phyloP scores from a whole-genome alignment of 2,888 invertebrate genomes.

The Hyppa rectilinea region DNA sequence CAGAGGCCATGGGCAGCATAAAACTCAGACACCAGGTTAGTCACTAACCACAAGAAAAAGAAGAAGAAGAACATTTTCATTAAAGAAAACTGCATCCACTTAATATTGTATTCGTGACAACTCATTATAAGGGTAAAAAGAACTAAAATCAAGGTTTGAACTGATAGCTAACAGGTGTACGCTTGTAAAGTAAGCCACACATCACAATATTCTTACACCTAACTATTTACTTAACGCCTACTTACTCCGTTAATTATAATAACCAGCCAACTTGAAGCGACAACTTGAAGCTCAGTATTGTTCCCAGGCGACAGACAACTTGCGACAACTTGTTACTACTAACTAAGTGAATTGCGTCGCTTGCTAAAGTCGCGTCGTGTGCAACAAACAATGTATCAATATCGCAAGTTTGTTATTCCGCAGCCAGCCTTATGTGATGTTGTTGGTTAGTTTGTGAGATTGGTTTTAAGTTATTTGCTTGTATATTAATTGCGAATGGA shows the following conservation, averaged over 20 bases:
- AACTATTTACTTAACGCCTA: constrained; percentile 33
- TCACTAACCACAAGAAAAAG: no score
- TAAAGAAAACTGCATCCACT: no score
- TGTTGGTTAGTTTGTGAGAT: constrained; percentile 15
- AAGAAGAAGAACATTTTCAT: no score
- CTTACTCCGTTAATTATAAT: constrained; percentile 50
- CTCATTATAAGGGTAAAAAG: no score
- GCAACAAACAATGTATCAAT: constrained; percentile 54
- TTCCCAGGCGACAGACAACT: constrained; percentile 47
- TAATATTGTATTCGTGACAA: no score
- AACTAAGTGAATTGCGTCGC: constrained; percentile 55
- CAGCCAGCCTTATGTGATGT: constrained; percentile 41
- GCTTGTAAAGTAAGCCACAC: no score
- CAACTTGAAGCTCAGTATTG: constrained; percentile 39
- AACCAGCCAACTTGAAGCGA: constrained; percentile 21
- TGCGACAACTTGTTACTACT: constrained; percentile 53
- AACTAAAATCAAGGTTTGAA: no score
- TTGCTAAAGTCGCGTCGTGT: constrained; percentile 35
- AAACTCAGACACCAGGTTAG: no score
- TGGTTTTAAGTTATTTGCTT: not conserved
- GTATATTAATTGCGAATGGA: not conserved
- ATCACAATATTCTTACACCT: not conserved
- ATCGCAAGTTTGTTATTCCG: constrained; percentile 49
- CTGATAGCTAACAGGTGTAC: no score
- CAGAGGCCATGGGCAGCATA: no score